Evolutionary conservation across 30 jellyfish, hydroid and myxozoan genomes (phyloP).

Genomic region (Aurelia coerulea): DNA sequence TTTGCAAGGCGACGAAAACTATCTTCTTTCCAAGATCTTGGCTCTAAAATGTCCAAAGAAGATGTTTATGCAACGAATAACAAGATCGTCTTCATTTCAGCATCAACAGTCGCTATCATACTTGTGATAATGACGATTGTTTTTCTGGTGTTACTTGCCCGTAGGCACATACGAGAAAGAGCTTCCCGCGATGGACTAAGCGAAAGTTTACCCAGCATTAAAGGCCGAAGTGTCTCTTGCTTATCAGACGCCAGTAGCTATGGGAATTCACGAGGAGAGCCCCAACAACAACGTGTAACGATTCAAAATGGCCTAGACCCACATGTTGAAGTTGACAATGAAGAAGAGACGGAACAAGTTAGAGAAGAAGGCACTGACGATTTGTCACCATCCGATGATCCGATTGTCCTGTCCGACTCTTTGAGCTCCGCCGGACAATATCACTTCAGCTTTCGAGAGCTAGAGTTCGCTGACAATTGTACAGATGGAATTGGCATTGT

Average conservation of each 20-base stretch:
- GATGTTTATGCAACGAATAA: constrained; percentile 47
- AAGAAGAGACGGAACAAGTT: not conserved
- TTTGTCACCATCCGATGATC: not conserved
- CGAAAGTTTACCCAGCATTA: not conserved
- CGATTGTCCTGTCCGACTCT: constrained; percentile 5
- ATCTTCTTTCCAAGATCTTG: not conserved
- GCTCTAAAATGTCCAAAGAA: not conserved
- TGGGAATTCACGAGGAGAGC: not conserved
- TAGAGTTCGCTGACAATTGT: not conserved
- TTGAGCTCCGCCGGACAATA: constrained; percentile 35
- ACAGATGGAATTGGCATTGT: constrained; percentile 1
- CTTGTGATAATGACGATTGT: constrained; percentile 30
- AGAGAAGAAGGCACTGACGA: not conserved
- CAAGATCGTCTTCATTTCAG: constrained; percentile 31
- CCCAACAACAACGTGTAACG: constrained; percentile 1
- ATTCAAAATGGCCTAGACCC: not conserved
- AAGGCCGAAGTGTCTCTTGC: not conserved
- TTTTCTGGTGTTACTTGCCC: constrained; percentile 16
- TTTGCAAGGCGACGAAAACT: too few relatives aligned
- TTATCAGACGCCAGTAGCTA: not conserved
- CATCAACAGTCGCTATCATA: constrained; percentile 11
- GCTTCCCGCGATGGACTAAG: not conserved
- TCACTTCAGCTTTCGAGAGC: constrained; percentile 56
- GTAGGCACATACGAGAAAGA: constrained; percentile 11
- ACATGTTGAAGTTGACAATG: constrained; percentile 8